Conservation (phyloP, 2,797 vertebrate species). For the Loriculus beryllinus region DNA sequence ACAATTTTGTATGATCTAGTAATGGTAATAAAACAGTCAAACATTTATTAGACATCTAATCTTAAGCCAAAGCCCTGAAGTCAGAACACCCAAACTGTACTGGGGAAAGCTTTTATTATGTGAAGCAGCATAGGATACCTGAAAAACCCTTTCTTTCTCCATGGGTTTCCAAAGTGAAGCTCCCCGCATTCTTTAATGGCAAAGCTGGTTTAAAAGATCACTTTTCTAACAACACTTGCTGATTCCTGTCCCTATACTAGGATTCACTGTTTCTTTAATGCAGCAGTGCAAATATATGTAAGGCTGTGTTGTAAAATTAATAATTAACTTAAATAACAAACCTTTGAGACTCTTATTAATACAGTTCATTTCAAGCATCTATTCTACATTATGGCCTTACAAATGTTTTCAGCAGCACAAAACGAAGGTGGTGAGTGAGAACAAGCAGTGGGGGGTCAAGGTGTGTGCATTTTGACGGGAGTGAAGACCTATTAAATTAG, state of each 20-base stretch:
- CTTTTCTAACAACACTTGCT: background rate
- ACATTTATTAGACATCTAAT: background rate
- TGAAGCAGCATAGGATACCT: background rate
- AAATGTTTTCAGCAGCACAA: slow-evolving; percentile 4
- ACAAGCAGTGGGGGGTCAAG: background rate
- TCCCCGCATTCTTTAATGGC: background rate
- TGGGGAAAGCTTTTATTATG: background rate
- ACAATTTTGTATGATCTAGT: background rate
- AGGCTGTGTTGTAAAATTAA: background rate
- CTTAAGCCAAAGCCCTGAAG: background rate
- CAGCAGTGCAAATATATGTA: background rate
- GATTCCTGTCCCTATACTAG: background rate
- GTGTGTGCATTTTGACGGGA: background rate
- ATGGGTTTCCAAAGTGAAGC: background rate
- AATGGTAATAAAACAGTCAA: background rate
- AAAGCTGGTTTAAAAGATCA: background rate
- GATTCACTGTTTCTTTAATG: background rate
- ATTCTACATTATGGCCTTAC: background rate
- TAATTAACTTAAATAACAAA: background rate
- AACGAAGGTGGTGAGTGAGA: background rate
- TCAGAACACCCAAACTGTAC: background rate
- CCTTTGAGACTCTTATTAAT: slow-evolving; percentile 12
- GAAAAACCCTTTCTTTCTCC: background rate
- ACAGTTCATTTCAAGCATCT: background rate
- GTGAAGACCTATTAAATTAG: background rate